Evolutionary conservation across 2,797 vertebrate species (phyloP).

Genomic region (Pterois miles): DNA sequence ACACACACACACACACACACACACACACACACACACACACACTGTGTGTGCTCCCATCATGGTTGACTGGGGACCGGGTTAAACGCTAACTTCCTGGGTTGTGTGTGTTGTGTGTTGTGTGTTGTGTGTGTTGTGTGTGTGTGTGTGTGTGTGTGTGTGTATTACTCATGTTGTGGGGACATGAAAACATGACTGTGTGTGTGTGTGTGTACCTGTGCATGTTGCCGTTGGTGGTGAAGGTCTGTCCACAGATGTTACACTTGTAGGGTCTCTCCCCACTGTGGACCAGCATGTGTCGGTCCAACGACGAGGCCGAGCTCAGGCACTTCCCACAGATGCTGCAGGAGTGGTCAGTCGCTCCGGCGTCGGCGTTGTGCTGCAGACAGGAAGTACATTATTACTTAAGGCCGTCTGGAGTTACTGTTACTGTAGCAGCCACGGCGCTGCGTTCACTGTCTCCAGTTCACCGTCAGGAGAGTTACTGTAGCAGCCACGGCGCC

Average conservation of each 20-base stretch:
- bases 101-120: neutral
- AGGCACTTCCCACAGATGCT: slow-evolving; percentile 98
- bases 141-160: neutral
- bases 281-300: slow-evolving; percentile 98
- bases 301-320: slow-evolving; percentile 97
- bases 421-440: no score
- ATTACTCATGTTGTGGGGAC: no score
- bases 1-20: slow-evolving; percentile 1
- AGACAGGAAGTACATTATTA: neutral
- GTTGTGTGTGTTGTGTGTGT: neutral
- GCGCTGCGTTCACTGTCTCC: no score
- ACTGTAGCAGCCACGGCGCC: no score
- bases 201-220: slow-evolving; percentile 92
- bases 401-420: no score
- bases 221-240: slow-evolving; percentile 98
- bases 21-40: neutral
- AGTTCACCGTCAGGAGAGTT: no score
- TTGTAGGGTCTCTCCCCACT: slow-evolving; percentile 97
- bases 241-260: slow-evolving; percentile 91
- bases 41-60: slow-evolving; percentile 18
- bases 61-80: slow-evolving; percentile 24
- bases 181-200: no score
- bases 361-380: slow-evolving; percentile 95
- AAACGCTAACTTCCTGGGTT: slow-evolving; percentile 54
- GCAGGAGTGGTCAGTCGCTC: slow-evolving; percentile 94